Evolutionary conservation across 2,113 vertebrate genomes (phyloP).

Genomic region (Eidolon helvum): DNA sequence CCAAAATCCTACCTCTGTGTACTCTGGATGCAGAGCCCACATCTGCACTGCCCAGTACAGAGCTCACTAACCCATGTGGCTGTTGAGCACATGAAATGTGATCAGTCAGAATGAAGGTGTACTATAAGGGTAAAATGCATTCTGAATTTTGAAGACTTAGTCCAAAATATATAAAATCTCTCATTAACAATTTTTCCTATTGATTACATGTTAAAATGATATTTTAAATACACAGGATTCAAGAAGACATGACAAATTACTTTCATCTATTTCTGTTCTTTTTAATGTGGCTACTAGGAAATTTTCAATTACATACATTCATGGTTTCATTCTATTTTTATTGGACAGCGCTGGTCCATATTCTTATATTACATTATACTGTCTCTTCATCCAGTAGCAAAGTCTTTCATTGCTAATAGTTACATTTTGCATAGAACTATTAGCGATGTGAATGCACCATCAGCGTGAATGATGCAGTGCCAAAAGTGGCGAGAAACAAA

Average conservation of each 20-base stretch:
- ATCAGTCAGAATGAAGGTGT: not conserved
- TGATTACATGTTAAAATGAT: not conserved
- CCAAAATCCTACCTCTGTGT: not conserved
- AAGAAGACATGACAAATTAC: not conserved
- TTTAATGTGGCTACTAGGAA: not conserved
- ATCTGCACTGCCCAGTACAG: fast-evolving
- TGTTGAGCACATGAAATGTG: not conserved
- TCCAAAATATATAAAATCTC: not conserved
- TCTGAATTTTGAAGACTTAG: not conserved
- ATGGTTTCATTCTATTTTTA: not conserved
- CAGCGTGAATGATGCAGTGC: not conserved
- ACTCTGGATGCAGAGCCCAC: not conserved
- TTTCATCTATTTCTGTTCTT: not conserved
- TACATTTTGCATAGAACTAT: not conserved
- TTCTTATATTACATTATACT: not conserved
- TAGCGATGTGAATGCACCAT: not conserved
- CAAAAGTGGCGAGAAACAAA: not conserved
- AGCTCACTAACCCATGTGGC: not conserved
- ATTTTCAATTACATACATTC: not conserved
- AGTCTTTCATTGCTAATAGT: not conserved
- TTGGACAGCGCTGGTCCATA: not conserved
- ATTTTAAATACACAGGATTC: not conserved
- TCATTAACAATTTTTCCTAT: not conserved
- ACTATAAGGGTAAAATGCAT: not conserved
- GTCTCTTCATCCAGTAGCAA: not conserved